Percentiles rank a stretch among this genome's conserved stretches.
Conservation (phyloP, 2,888 invertebrate genomes). For the Pterostichus madidus region DNA sequence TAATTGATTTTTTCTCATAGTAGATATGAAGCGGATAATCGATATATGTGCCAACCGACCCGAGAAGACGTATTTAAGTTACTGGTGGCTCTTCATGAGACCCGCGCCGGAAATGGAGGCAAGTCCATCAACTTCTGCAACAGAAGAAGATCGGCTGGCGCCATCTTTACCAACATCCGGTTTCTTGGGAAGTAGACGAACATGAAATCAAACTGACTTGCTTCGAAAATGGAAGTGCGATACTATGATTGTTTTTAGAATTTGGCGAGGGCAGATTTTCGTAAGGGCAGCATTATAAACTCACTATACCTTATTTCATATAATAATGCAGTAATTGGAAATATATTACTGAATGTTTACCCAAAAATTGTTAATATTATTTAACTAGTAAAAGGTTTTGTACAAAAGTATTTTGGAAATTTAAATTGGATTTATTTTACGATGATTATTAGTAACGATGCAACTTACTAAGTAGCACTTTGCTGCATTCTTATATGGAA, state of each 20-base stretch:
- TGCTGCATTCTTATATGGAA: too few relatives aligned
- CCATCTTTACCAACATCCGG: constrained; percentile 82
- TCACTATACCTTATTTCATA: too few relatives aligned
- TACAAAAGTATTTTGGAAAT: too few relatives aligned
- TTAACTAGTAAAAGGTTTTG: too few relatives aligned
- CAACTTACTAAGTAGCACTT: too few relatives aligned
- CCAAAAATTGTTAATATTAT: too few relatives aligned
- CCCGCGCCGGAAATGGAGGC: constrained; percentile 79
- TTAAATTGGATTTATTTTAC: too few relatives aligned
- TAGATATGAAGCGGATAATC: constrained; percentile 80
- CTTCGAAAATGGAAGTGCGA: constrained; percentile 1
- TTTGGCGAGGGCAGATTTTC: background rate
- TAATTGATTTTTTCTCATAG: constrained; percentile 62
- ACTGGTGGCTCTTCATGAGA: constrained; percentile 81
- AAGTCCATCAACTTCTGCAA: constrained; percentile 82
- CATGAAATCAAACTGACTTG: constrained; percentile 23
- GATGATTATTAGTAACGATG: too few relatives aligned
- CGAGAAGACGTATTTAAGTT: constrained; percentile 82
- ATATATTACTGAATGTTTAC: too few relatives aligned
- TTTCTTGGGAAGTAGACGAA: constrained; percentile 78
- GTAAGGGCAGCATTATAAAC: too few relatives aligned
- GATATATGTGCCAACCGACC: constrained; percentile 82
- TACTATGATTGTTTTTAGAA: background rate
- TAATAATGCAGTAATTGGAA: too few relatives aligned
- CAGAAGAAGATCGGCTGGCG: constrained; percentile 80